Base-by-base conservation (phyloP, 2,797 vertebrate species). In the Gambusia yucatana region DNA sequence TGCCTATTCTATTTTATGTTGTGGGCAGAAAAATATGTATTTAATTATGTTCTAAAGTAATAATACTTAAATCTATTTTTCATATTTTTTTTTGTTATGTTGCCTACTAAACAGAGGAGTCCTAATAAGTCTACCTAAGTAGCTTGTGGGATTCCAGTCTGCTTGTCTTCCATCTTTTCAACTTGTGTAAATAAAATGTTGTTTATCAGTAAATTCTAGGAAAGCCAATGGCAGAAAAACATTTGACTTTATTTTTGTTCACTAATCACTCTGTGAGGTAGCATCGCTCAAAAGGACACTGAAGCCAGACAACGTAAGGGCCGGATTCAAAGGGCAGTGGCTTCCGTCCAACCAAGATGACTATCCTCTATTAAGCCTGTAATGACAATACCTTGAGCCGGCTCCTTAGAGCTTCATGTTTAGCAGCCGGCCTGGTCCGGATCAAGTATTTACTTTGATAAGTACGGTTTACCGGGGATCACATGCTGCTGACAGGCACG, bases 371-470 rank as follows among this genome's bases (percentile, higher is more conserved):
- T 86, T 95, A 95, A 96, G 96, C 95, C 94, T 95, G 92, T 86
- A 94, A 95, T 92, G 94, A 94, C 93, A 95, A 93, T 89, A 93
- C 95, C 94, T 95, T 95, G 92, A 93, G 95, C 93, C 86, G 72
- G 87, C 89, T 93, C 91, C 91, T 94, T 83, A 95, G 93, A 88
- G 85, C 87, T 91, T 94, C 25, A 83, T 92, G 93, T 95, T 94
- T 92, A 94, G 92, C 95, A 89, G 91, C 94, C 88, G 87, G 89
- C 93, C 93, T 94, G 91, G 82, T 93, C 84, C 92, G 93, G 96
- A 96, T 97, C 96, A 97, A 96, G 96, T 94, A 94, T 96, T 97
- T 95, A 96, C 91, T 95, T 94, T 95, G 96, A 95, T 96, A 96
- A 97, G 95, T 90, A 92, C 84, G 89, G 94, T 96, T 97, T 96